phyloP scores from a whole-genome alignment of 2,797 vertebrate genomes.

The Pipistrellus nathusii region DNA sequence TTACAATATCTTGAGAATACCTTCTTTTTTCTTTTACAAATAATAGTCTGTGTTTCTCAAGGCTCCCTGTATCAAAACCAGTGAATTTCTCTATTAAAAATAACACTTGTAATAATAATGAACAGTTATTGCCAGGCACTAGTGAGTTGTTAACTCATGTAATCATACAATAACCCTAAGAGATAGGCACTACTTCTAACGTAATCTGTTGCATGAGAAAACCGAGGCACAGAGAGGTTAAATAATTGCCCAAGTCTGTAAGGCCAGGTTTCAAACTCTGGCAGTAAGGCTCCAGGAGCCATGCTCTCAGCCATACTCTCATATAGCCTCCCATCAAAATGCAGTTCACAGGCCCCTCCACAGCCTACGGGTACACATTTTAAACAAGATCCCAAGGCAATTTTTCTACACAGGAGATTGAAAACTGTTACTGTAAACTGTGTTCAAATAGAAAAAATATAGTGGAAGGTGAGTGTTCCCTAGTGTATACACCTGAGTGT shows the following conservation, averaged over 20 bases:
- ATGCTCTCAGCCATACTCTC: neutral
- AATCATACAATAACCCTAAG: neutral
- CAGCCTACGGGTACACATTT: neutral
- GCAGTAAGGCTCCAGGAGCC: neutral
- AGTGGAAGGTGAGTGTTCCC: constrained; percentile 30
- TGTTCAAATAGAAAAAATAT: neutral
- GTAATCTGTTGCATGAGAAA: neutral
- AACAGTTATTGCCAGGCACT: neutral
- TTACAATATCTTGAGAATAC: neutral
- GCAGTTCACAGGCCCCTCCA: neutral
- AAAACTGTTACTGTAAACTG: neutral
- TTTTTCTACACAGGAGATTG: neutral
- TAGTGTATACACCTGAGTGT: neutral
- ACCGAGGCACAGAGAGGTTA: neutral
- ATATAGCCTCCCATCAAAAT: neutral
- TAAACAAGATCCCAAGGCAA: neutral
- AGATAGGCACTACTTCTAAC: neutral
- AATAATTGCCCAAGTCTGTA: neutral
- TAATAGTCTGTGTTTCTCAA: neutral
- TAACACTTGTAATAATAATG: neutral
- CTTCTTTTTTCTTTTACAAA: too few species aligned
- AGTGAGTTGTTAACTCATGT: neutral
- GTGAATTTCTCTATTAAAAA: neutral
- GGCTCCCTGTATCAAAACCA: neutral
- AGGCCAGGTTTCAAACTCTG: neutral